These are phyloP conservation scores for Sinocyclocheilus rhinocerous DNA, from an alignment of 2,113 vertebrate species.

Conservation along the genomic window DNA sequence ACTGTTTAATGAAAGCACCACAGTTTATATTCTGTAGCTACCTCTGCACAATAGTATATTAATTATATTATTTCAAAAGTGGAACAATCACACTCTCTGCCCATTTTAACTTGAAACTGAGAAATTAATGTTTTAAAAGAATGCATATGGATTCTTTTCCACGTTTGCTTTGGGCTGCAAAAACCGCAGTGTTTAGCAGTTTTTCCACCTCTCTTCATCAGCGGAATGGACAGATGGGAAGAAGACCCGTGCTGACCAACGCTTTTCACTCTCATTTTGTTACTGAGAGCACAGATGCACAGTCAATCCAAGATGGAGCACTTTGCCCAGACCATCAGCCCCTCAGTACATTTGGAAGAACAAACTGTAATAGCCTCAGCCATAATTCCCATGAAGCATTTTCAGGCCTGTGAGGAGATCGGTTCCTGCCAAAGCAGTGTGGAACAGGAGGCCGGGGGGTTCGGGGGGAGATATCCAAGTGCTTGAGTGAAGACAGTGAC, in stretches of 20 bases:
- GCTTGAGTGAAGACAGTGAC: constrained; percentile 41
- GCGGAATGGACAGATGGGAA: constrained; percentile 38
- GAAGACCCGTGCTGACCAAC: constrained; percentile 39
- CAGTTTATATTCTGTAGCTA: neutral
- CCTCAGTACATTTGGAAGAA: constrained; percentile 54
- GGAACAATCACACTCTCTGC: neutral
- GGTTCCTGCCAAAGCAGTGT: constrained; percentile 44
- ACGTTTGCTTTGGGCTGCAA: neutral
- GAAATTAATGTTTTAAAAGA: neutral
- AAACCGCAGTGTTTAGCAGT: neutral
- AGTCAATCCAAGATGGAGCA: constrained; percentile 39
- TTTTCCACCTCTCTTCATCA: constrained; percentile 15
- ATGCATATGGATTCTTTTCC: neutral
- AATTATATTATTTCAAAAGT: neutral
- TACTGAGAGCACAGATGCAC: constrained; percentile 39
- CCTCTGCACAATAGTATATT: neutral
- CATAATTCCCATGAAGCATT: constrained; percentile 54
- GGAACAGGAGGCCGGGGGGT: constrained; percentile 41
- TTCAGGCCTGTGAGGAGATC: constrained; percentile 41
- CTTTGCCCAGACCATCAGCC: constrained; percentile 46
- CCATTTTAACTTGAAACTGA: neutral
- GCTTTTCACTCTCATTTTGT: constrained; percentile 31
- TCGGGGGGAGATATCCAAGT: constrained; percentile 32
- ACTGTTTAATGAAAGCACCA: neutral
- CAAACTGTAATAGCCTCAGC: constrained; percentile 51